These are phyloP conservation scores for Paraplagusia blochii DNA, from an alignment of 2,113 vertebrate genomes.

Conservation along the genomic window DNA sequence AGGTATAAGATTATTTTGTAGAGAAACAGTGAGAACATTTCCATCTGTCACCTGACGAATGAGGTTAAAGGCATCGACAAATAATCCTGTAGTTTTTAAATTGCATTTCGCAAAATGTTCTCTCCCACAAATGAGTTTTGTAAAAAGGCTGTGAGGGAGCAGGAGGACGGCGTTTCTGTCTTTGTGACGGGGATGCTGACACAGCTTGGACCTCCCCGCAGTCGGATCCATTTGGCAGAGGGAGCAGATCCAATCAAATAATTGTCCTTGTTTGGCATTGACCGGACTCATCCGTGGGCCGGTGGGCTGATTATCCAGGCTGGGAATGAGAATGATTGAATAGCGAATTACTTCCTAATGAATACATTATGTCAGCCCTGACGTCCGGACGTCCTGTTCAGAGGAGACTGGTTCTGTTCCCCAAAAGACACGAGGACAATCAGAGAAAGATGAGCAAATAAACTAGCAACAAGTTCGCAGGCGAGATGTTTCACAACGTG, in stretches of 20 bases:
- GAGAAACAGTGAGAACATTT: too few relatives aligned
- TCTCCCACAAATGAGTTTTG: conserved; percentile 9
- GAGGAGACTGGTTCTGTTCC: conserved; percentile 23
- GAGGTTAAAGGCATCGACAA: too few relatives aligned
- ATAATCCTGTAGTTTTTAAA: too few relatives aligned
- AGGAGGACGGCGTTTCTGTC: conserved; percentile 8
- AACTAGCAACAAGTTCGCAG: neutral
- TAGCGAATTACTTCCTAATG: conserved; percentile 73
- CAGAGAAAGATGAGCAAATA: conserved; percentile 21
- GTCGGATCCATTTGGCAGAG: conserved; percentile 69
- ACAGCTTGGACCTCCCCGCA: conserved; percentile 62
- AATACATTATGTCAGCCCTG: conserved; percentile 69
- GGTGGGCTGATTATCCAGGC: conserved; percentile 69
- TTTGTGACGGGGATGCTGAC: conserved; percentile 56
- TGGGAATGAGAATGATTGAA: conserved; percentile 69
- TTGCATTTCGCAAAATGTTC: too few relatives aligned
- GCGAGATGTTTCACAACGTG: conserved; percentile 3
- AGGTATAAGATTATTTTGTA: too few relatives aligned
- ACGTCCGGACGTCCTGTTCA: too few relatives aligned
- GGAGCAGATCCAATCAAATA: conserved; percentile 75
- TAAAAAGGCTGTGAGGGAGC: conserved; percentile 25
- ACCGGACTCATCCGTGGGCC: conserved; percentile 67
- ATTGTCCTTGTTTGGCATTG: conserved; percentile 79
- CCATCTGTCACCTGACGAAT: too few relatives aligned
- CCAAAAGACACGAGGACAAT: conserved; percentile 17